Evolutionary conservation across 2,888 invertebrate species (phyloP).

Genomic region (Oeneis ivallda): DNA sequence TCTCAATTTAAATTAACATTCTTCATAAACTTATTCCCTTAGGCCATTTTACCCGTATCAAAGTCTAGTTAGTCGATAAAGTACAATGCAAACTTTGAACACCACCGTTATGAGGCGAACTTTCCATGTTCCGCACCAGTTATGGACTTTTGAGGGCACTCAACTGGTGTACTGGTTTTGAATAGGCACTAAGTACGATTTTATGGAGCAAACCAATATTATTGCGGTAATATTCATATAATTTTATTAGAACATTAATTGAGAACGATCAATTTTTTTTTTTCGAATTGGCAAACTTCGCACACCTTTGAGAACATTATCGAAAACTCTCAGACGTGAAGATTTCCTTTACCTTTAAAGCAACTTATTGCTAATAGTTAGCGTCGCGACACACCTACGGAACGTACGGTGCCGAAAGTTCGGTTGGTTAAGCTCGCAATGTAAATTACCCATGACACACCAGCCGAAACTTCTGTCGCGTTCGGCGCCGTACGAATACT

Average conservation of each 20-base stretch:
- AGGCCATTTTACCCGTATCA: constrained; percentile 14
- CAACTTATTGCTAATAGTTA: too few species aligned
- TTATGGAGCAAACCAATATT: constrained; percentile 6
- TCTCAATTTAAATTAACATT: background rate
- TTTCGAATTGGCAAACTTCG: too few species aligned
- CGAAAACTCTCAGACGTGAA: too few species aligned
- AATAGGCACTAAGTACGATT: constrained; percentile 13
- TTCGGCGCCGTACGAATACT: too few species aligned
- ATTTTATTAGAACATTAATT: background rate
- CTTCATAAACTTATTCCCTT: constrained; percentile 1
- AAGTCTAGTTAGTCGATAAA: constrained; percentile 24
- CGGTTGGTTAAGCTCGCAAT: too few species aligned
- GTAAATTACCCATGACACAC: too few species aligned
- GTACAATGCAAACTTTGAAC: constrained; percentile 22
- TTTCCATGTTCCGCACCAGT: constrained; percentile 24
- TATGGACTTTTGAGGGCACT: constrained; percentile 23
- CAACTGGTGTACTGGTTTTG: constrained; percentile 23
- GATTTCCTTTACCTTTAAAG: too few species aligned
- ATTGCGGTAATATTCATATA: background rate
- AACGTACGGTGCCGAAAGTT: too few species aligned
- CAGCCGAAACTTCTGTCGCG: too few species aligned
- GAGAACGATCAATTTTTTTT: background rate
- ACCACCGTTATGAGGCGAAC: constrained; percentile 18
- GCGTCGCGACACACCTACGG: too few species aligned
- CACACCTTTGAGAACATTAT: too few species aligned